Percentiles rank a stretch among this genome's conserved stretches.
Evolutionary conservation across 2,797 vertebrate species (phyloP).

Genomic region (Pseudopleuronectes americanus): DNA sequence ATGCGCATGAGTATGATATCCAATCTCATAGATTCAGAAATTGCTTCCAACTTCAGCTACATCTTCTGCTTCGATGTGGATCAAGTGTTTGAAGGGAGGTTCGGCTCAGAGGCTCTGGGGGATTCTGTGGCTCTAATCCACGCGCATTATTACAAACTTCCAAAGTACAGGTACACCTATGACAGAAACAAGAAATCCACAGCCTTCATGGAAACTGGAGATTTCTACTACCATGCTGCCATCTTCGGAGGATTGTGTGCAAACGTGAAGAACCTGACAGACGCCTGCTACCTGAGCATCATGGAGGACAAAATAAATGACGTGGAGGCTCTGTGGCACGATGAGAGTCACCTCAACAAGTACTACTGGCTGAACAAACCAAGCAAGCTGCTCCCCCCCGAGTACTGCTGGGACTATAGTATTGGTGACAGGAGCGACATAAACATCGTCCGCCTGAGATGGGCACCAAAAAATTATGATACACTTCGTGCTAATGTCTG

Average conservation of each 20-base stretch:
- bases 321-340: conserved; percentile 81
- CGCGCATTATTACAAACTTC: conserved; percentile 70
- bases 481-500: conserved; percentile 37
- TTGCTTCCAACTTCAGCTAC: conserved; percentile 74
- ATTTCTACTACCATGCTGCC: conserved; percentile 83
- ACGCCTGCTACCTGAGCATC: conserved; percentile 71
- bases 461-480: conserved; percentile 79
- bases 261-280: conserved; percentile 62
- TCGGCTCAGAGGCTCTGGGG: conserved; percentile 77
- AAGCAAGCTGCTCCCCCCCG: conserved; percentile 78
- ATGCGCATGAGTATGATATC: conserved; percentile 75
- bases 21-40: conserved; percentile 74
- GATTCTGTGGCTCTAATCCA: conserved; percentile 79
- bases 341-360: conserved; percentile 83
- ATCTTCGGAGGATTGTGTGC: conserved; percentile 80
- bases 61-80: conserved; percentile 88
- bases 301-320: conserved; percentile 73
- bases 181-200: conserved; percentile 73
- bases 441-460: conserved; percentile 66
- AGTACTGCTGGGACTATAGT: conserved; percentile 78
- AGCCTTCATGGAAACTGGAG: conserved; percentile 73
- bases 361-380: conserved; percentile 80
- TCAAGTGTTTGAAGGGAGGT: conserved; percentile 81
- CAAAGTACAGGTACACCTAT: conserved; percentile 43
- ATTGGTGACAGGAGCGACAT: conserved; percentile 67